Base-by-base conservation (phyloP, 2,888 invertebrate genomes). In the Odontothrips loti region DNA sequence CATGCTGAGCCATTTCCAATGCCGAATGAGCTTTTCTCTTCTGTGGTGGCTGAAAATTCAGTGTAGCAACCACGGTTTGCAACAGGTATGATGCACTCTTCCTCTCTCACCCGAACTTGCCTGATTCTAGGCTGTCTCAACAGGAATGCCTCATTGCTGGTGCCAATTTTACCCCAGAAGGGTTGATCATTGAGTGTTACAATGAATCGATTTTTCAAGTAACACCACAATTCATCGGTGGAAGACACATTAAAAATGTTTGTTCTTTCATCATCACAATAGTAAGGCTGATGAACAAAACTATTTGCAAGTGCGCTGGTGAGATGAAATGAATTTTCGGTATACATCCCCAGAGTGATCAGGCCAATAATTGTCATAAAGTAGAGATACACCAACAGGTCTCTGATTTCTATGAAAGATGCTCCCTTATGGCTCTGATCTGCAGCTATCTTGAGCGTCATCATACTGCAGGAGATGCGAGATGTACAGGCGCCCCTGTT, bases 191-290 rank as follows among this genome's bases (percentile, higher is more conserved):
- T 23, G 27, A 75, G 68, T 27, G 68, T 75, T 27, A 75, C 68
- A 1, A 75, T 75, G 68, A 75, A 75, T 0, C 68, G 68, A 23
- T 75, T 23, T 8, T 75, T 75, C 27, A 75, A 27, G 23, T 75
- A 75, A 12, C 68, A 75, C 68, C 68, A 75, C 9, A 75, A 12
- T 27, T 75, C 68, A 75, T 75, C 68, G 23, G 23, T 75, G 68
- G 68, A 75, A 27, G 68, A 75, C 10, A 75, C 68, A 27, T 75
- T 75, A 75, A 27, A 75, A 75, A 75, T 75, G 27, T 75, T 75
- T 27, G 68, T 75, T 1, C 68, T 23, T 23, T 75, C 68, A 75
- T 75, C 27, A 6, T 27, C 68, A 75, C 68, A 75, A 27, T 27
- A 75, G 68, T 75, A 75, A 11, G 68, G 68, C 27, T 23, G 68